Percentiles rank a stretch among this genome's conserved stretches.
These are phyloP conservation scores for Carduelis carduelis DNA, from an alignment of 2,797 vertebrate genomes.

Conservation along the genomic window DNA sequence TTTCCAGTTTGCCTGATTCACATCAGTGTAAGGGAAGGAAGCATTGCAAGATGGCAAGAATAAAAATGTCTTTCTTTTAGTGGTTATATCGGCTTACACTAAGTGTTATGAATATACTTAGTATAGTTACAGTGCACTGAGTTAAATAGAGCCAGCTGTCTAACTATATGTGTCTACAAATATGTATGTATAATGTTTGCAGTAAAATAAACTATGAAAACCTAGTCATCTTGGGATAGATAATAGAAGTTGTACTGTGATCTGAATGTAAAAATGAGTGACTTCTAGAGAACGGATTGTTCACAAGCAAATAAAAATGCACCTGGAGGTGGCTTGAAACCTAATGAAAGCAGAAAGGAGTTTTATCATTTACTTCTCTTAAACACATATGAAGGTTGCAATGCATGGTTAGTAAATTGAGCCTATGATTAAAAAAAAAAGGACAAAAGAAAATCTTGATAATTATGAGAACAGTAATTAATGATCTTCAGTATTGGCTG, in stretches of 20 bases:
- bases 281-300: background rate
- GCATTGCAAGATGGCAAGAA: background rate
- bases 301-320: background rate
- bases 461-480: background rate
- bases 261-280: background rate
- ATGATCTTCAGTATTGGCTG: background rate
- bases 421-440: background rate
- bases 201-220: background rate
- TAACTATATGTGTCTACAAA: background rate
- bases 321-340: background rate
- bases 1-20: background rate
- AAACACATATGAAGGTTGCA: background rate
- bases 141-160: background rate
- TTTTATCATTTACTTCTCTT: background rate
- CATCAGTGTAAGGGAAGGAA: background rate
- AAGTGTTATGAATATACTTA: background rate
- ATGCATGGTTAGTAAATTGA: background rate
- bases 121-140: background rate
- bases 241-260: background rate
- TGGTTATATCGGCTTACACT: background rate
- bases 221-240: background rate
- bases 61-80: background rate
- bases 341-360: background rate
- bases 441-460: background rate
- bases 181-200: background rate